A percentile compares a stretch with the other conserved stretches of the same genome.
Conservation (phyloP, 1,140 invertebrate genomes). For the Drosophila kanapiae region DNA sequence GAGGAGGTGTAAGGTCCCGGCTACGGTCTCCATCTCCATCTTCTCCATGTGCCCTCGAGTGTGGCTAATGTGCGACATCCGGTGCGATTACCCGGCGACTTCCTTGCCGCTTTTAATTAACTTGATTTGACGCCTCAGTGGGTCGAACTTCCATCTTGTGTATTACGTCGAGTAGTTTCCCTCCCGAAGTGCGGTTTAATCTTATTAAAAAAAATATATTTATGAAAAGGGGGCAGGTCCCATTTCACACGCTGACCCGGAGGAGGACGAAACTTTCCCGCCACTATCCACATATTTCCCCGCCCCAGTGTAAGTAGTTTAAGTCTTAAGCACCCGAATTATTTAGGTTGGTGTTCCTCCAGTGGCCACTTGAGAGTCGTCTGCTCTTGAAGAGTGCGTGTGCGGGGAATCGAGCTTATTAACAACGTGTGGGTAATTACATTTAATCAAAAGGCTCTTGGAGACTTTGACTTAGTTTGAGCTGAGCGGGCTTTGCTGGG, state of each 20-base stretch:
- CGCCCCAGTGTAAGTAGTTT: constrained; percentile 11
- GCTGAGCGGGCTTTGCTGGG: background rate
- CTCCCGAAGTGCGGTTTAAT: constrained; percentile 61
- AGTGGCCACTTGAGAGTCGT: constrained; percentile 51
- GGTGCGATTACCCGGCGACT: constrained; percentile 45
- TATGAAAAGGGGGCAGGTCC: constrained; percentile 23
- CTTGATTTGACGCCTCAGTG: constrained; percentile 84
- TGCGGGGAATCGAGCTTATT: constrained; percentile 30
- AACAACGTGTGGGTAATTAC: constrained; percentile 23
- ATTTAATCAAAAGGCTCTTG: constrained; percentile 9
- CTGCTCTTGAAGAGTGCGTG: constrained; percentile 25
- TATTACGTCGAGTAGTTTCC: constrained; percentile 8
- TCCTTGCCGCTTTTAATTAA: constrained; percentile 71
- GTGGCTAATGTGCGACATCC: constrained; percentile 84
- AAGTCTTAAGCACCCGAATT: constrained; percentile 15
- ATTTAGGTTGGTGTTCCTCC: constrained; percentile 43
- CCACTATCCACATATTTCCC: constrained; percentile 3
- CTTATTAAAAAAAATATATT: constrained; percentile 30
- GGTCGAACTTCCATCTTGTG: constrained; percentile 48
- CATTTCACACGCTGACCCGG: constrained; percentile 53
- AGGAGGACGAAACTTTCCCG: constrained; percentile 31
- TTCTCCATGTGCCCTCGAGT: constrained; percentile 71
- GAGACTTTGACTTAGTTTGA: constrained; percentile 10
- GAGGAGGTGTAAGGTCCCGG: constrained; percentile 63
- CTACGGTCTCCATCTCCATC: constrained; percentile 39